These are phyloP conservation scores for Andrena dorsata DNA, from an alignment of 2,888 invertebrate genomes.

Conservation along the genomic window DNA sequence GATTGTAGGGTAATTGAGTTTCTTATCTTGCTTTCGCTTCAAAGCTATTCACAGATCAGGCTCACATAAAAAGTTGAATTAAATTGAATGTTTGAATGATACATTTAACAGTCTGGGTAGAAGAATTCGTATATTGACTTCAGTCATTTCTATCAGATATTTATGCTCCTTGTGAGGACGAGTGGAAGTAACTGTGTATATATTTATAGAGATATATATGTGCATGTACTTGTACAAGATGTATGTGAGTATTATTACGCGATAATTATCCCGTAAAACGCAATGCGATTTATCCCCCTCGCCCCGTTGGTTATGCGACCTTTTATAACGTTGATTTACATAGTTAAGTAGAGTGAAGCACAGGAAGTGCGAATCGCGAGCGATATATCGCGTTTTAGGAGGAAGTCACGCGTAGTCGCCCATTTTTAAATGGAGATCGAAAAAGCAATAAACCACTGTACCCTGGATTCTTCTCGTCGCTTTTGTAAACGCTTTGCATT, in stretches of 20 bases:
- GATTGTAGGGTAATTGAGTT: too few species aligned
- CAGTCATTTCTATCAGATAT: background rate
- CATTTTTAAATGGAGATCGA: conserved; percentile 18
- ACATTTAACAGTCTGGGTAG: background rate
- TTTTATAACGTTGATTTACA: conserved; percentile 76
- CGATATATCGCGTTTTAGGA: conserved; percentile 25
- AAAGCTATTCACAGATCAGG: too few species aligned
- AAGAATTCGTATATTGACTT: background rate
- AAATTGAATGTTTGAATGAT: background rate
- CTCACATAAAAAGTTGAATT: too few species aligned
- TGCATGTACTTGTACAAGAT: conserved; percentile 64
- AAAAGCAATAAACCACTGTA: conserved; percentile 24
- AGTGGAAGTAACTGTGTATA: conserved; percentile 6
- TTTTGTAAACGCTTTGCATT: background rate
- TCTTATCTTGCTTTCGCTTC: too few species aligned
- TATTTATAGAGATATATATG: conserved; percentile 51
- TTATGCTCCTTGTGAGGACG: background rate
- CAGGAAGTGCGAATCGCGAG: conserved; percentile 14
- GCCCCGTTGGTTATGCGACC: conserved; percentile 65
- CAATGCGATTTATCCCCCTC: conserved; percentile 50
- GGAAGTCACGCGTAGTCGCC: conserved; percentile 1
- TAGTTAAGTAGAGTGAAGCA: conserved; percentile 63
- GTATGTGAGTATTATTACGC: conserved; percentile 72
- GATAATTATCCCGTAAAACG: conserved; percentile 63
- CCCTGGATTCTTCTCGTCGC: conserved; percentile 23